Percentiles rank a stretch among this genome's conserved stretches.
Evolutionary conservation across 2,113 vertebrate genomes (phyloP).

Genomic region (Penelope pileata): DNA sequence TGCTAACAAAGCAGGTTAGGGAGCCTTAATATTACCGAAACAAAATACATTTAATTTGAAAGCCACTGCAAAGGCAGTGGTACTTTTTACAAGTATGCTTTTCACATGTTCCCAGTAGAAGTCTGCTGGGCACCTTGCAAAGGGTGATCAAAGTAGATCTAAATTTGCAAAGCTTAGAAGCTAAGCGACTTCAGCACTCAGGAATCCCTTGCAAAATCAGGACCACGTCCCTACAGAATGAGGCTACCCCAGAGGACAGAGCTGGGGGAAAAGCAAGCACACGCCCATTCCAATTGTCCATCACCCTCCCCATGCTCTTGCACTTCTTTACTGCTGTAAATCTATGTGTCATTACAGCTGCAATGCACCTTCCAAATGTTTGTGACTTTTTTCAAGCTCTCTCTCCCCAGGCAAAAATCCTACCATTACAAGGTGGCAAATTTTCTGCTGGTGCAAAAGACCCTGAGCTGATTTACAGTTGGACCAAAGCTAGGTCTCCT

Average conservation of each 20-base stretch:
- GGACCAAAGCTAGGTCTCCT: not conserved
- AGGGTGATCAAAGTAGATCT: not conserved
- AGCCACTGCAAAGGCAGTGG: not conserved
- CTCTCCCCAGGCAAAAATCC: not conserved
- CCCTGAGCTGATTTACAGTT: not conserved
- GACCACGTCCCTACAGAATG: fast-evolving
- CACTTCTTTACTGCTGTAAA: not conserved
- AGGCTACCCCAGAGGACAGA: not conserved
- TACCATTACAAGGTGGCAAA: fast-evolving
- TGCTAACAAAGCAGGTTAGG: constrained; percentile 52
- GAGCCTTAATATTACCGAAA: fast-evolving
- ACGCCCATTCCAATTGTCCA: not conserved
- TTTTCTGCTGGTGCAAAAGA: not conserved
- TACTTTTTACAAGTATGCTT: not conserved
- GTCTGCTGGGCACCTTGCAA: not conserved
- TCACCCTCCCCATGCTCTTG: not conserved
- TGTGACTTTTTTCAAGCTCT: not conserved
- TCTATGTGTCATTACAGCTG: fast-evolving
- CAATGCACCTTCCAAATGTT: not conserved
- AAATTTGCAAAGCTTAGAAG: not conserved
- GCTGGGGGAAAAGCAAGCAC: not conserved
- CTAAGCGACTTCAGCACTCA: not conserved
- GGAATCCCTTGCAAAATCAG: not conserved
- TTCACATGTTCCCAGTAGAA: not conserved
- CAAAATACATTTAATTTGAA: not conserved